A percentile compares a stretch with the other conserved stretches of the same genome.
Evolutionary conservation across 2,113 vertebrate species (phyloP).

Genomic region (Clupea harengus): DNA sequence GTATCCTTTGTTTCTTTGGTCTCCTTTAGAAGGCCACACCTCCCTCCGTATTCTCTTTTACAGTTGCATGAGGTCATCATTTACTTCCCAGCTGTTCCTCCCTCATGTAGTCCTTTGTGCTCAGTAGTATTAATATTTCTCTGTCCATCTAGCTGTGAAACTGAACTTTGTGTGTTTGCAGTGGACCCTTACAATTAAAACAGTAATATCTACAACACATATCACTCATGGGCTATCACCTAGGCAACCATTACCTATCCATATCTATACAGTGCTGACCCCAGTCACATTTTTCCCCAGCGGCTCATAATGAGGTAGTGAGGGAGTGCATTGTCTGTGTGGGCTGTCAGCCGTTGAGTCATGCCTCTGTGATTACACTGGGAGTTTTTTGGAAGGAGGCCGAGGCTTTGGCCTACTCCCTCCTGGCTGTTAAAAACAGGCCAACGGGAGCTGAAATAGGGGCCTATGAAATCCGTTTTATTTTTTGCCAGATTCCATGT

Average conservation of each 20-base stretch:
- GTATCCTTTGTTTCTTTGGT: neutral
- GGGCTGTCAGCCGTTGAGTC: slow-evolving; percentile 15
- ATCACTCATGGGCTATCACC: neutral
- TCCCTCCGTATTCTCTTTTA: neutral
- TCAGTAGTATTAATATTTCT: neutral
- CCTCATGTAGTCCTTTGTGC: neutral
- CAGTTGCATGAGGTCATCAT: neutral
- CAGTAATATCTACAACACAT: neutral
- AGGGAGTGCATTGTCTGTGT: slow-evolving; percentile 9
- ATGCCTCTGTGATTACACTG: slow-evolving; percentile 4
- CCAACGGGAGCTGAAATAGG: neutral
- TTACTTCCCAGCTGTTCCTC: neutral
- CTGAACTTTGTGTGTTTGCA: neutral
- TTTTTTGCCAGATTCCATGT: no score
- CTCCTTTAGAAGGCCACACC: neutral
- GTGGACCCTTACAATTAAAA: neutral
- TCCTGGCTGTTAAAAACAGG: neutral
- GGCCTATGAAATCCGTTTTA: neutral
- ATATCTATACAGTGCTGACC: neutral
- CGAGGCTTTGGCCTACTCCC: neutral
- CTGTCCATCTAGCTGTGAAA: neutral
- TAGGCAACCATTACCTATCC: neutral
- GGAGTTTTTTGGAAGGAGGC: neutral
- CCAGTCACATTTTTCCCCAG: slow-evolving; percentile 12
- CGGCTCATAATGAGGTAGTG: slow-evolving; percentile 15